Evolutionary conservation across 2,113 vertebrate genomes (phyloP).

Genomic region (Psephotus haematonotus): DNA sequence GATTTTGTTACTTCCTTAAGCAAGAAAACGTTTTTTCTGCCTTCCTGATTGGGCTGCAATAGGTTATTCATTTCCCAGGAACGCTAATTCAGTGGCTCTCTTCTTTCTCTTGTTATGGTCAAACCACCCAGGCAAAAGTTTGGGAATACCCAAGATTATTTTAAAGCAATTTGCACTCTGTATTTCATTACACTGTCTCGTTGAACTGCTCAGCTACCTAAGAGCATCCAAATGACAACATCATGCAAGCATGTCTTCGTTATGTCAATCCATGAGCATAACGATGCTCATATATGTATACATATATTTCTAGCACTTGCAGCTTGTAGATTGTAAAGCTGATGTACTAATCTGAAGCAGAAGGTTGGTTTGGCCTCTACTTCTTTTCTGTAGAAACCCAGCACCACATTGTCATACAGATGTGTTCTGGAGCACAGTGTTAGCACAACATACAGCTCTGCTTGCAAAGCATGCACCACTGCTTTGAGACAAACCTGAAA

Average conservation of each 20-base stretch:
- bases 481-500: neutral
- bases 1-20: neutral
- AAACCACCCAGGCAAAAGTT: neutral
- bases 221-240: neutral
- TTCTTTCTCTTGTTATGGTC: neutral
- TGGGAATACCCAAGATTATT: neutral
- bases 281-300: neutral
- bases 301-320: neutral
- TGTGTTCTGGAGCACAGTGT: neutral
- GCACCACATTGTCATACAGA: accelerated
- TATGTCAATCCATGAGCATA: neutral
- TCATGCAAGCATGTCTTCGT: neutral
- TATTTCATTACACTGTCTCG: neutral
- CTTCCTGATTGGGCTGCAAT: neutral
- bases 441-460: neutral
- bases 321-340: neutral
- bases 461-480: neutral
- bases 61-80: constrained; percentile 1
- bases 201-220: neutral
- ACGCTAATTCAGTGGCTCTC: neutral
- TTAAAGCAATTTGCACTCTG: neutral
- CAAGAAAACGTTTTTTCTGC: neutral
- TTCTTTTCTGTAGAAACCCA: neutral
- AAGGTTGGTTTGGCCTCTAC: neutral
- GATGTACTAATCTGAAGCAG: neutral